A percentile compares a stretch with the other conserved stretches of the same genome.
These are phyloP conservation scores for Aplochiton taeniatus DNA, from an alignment of 2,797 vertebrate genomes.

Conservation along the genomic window DNA sequence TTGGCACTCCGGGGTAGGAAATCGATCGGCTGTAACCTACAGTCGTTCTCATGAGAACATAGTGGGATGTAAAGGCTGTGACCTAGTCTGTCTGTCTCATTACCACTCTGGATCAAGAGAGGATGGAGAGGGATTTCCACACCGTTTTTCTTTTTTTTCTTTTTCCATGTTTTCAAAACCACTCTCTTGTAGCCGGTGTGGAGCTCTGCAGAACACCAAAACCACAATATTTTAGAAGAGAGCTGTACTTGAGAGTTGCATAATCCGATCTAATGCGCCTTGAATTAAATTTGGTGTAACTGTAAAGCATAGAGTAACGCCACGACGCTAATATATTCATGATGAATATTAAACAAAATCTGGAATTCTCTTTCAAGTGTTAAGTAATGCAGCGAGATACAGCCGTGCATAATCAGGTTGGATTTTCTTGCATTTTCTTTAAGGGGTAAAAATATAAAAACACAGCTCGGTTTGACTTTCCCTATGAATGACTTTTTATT, in stretches of 20 bases:
- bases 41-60: slow-evolving; percentile 54
- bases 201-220: slow-evolving; percentile 25
- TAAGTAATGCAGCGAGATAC: slow-evolving; percentile 64
- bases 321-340: slow-evolving; percentile 67
- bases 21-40: slow-evolving; percentile 47
- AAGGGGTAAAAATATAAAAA: slow-evolving; percentile 16
- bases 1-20: slow-evolving; percentile 30
- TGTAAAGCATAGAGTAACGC: slow-evolving; percentile 39
- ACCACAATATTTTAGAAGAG: slow-evolving; percentile 2
- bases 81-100: slow-evolving; percentile 50
- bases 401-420: slow-evolving; percentile 67
- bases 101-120: slow-evolving; percentile 60
- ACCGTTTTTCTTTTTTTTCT: slow-evolving; percentile 41
- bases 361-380: slow-evolving; percentile 79
- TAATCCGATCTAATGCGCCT: slow-evolving; percentile 51
- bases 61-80: slow-evolving; percentile 33
- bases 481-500: no score
- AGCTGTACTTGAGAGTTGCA: slow-evolving; percentile 30
- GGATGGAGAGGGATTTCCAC: slow-evolving; percentile 51
- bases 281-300: slow-evolving; percentile 54
- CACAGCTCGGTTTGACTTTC: neutral
- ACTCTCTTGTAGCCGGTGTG: slow-evolving; percentile 38
- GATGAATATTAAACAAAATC: slow-evolving; percentile 78
- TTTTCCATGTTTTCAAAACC: slow-evolving; percentile 41
- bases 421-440: slow-evolving; percentile 61